These are phyloP conservation scores for Lagopus leucura DNA, from an alignment of 2,113 vertebrate species.

Conservation along the genomic window DNA sequence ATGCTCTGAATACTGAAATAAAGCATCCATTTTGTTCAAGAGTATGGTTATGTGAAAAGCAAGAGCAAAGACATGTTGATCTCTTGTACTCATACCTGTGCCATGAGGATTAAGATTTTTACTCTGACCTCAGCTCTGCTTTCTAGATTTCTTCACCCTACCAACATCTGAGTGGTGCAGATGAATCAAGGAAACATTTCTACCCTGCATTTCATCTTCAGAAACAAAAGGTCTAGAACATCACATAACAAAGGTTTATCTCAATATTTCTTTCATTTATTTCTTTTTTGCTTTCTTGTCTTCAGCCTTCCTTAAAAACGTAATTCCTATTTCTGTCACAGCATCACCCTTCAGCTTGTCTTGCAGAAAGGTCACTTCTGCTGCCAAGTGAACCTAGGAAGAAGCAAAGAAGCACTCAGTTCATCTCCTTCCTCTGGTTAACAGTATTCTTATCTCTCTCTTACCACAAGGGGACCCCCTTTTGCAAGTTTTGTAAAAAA, in stretches of 20 bases:
- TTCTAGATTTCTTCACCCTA: not conserved
- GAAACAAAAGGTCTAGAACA: not conserved
- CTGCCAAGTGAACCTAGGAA: slow-evolving; percentile 79
- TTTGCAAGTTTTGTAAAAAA: not conserved
- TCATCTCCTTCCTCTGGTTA: not conserved
- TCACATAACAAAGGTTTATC: not conserved
- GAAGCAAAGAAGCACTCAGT: not conserved
- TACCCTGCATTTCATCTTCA: not conserved
- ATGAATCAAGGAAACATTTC: not conserved
- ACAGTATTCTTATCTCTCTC: not conserved
- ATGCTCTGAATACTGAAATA: not conserved
- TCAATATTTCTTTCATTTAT: slow-evolving; percentile 63
- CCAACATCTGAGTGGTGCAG: not conserved
- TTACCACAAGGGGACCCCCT: slow-evolving; percentile 33
- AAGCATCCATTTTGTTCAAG: not conserved
- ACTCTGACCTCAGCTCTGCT: not conserved
- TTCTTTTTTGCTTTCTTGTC: slow-evolving; percentile 75
- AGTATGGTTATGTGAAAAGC: not conserved
- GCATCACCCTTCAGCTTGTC: slow-evolving; percentile 80
- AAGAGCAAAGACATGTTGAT: not conserved
- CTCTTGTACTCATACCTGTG: not conserved
- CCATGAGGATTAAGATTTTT: not conserved
- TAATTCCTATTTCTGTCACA: slow-evolving; percentile 86
- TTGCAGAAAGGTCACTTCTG: slow-evolving; percentile 83
- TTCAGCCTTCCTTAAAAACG: slow-evolving; percentile 77